A percentile compares a stretch with the other conserved stretches of the same genome.
Conservation (phyloP, 2,888 invertebrate genomes). For the Trilocha varians region DNA sequence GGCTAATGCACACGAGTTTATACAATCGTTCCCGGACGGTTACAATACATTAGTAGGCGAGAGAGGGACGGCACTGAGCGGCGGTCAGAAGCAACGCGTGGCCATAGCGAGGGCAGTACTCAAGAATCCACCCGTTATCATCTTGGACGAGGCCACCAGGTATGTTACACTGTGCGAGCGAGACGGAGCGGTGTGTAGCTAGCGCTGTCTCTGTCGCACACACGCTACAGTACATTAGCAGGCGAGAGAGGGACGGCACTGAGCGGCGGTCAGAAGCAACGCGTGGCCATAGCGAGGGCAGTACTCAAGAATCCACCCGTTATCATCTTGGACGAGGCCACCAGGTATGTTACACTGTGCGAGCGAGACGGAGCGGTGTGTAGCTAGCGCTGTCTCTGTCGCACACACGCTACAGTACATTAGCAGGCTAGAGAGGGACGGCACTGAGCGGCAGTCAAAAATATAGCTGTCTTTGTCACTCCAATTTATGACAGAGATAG, state of each 20-base stretch:
- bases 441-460: conserved; percentile 97
- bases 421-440: conserved; percentile 91
- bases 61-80: conserved; percentile 91
- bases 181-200: no score
- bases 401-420: conserved; percentile 88
- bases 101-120: conserved; percentile 95
- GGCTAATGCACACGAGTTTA: conserved; percentile 95
- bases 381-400: no score
- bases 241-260: conserved; percentile 94
- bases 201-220: no score
- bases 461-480: no score
- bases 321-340: conserved; percentile 94
- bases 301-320: conserved; percentile 91
- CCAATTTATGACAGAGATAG: no score
- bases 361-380: no score
- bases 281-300: conserved; percentile 95
- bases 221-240: conserved; percentile 87
- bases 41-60: conserved; percentile 93
- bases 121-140: conserved; percentile 90
- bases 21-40: conserved; percentile 83
- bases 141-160: conserved; percentile 97
- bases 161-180: no score
- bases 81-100: conserved; percentile 95
- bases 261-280: conserved; percentile 95
- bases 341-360: no score